Percentiles rank a stretch among this genome's conserved stretches.
These are phyloP conservation scores for Prorops nasuta DNA, from an alignment of 1,140 invertebrate genomes.

Conservation along the genomic window DNA sequence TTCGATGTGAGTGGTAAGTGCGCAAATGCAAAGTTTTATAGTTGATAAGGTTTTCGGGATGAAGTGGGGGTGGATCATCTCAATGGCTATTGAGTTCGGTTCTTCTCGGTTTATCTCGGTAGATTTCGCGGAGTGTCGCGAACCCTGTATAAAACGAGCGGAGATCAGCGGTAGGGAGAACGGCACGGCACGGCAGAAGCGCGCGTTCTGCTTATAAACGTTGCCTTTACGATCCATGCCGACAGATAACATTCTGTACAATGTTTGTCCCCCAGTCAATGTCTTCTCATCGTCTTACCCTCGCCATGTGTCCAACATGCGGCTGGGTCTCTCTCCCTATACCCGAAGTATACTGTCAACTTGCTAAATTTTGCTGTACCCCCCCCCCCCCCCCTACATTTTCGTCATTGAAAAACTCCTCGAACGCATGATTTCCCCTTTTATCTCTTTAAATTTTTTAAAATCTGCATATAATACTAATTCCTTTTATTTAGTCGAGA, in stretches of 20 bases:
- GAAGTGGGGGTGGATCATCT: background rate
- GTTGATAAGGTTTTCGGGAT: background rate
- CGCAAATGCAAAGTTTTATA: too few species aligned
- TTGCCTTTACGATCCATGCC: constrained; percentile 9
- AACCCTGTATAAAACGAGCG: too few species aligned
- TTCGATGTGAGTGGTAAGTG: too few species aligned
- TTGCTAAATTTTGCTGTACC: too few species aligned
- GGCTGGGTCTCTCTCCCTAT: too few species aligned
- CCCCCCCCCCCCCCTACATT: too few species aligned
- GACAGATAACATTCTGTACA: constrained; percentile 3
- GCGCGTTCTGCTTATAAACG: background rate
- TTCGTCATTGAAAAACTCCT: too few species aligned
- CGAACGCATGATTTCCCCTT: background rate
- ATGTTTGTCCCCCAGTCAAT: constrained; percentile 11
- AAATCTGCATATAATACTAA: background rate
- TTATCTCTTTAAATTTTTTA: background rate
- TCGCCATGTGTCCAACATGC: constrained; percentile 25
- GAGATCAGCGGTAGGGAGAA: background rate
- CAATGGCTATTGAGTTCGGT: background rate
- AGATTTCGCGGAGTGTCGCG: too few species aligned
- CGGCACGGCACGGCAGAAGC: background rate
- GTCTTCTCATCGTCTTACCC: background rate
- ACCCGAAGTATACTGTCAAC: too few species aligned
- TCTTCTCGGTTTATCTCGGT: too few species aligned
- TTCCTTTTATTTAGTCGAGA: too few species aligned